Conservation (phyloP, 2,797 vertebrate species). For the Sternotherus odoratus region DNA sequence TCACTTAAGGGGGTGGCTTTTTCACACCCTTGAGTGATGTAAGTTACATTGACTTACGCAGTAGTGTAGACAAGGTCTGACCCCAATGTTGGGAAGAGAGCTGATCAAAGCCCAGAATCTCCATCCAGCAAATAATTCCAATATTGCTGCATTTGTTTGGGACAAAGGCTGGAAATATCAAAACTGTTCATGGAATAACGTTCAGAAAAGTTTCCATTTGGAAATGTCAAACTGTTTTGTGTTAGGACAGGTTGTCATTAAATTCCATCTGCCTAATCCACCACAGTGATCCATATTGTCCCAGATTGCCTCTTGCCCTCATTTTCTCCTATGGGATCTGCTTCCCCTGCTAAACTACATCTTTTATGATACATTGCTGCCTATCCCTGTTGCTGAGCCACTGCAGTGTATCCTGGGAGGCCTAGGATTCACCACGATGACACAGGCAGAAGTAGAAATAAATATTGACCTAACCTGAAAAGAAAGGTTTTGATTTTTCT, state of each 20-base stretch:
- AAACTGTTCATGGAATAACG: not conserved
- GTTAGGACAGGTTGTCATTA: accelerated
- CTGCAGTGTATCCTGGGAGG: too few species aligned
- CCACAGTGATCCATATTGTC: not conserved
- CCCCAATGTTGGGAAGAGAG: not conserved
- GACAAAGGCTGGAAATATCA: not conserved
- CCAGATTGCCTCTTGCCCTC: not conserved
- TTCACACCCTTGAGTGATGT: too few species aligned
- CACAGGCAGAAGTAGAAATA: not conserved
- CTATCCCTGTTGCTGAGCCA: not conserved
- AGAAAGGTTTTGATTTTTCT: not conserved
- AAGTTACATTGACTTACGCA: too few species aligned
- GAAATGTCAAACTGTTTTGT: accelerated
- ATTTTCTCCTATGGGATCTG: not conserved
- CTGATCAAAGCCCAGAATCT: not conserved
- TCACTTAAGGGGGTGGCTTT: too few species aligned
- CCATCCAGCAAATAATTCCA: not conserved
- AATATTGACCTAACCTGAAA: not conserved
- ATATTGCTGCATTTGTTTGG: not conserved
- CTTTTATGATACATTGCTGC: too few species aligned
- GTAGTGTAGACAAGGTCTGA: too few species aligned
- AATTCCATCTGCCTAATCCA: not conserved
- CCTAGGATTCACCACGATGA: not conserved
- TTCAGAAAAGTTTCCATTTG: not conserved
- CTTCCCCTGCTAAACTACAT: not conserved